Percentiles rank a stretch among this genome's conserved stretches.
phyloP scores from a whole-genome alignment of 2,888 invertebrate genomes.

The Parelbella ahira region DNA sequence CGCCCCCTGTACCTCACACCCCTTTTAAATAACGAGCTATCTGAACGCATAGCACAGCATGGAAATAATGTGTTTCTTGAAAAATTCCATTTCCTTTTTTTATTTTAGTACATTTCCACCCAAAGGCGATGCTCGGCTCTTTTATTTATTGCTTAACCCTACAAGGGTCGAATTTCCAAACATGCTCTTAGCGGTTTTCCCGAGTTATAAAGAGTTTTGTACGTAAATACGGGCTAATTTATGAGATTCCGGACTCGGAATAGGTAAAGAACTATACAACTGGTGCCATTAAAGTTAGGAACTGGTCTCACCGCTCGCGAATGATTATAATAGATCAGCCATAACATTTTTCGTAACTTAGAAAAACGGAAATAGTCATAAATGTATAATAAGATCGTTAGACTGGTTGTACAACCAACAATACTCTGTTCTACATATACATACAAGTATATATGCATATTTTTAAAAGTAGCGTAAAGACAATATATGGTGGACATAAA shows the following conservation, averaged over 20 bases:
- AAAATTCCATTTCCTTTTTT: slow-evolving; percentile 9
- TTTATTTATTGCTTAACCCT: slow-evolving; percentile 22
- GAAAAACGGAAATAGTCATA: not conserved
- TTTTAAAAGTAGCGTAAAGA: too few relatives aligned
- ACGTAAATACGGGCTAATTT: slow-evolving; percentile 25
- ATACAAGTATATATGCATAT: too few relatives aligned
- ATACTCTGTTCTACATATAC: too few relatives aligned
- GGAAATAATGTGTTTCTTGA: too few relatives aligned
- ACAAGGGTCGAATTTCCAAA: slow-evolving; percentile 23
- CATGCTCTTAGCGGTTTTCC: slow-evolving; percentile 22
- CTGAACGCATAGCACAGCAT: too few relatives aligned
- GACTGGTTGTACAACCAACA: too few relatives aligned
- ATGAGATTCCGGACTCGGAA: slow-evolving; percentile 11
- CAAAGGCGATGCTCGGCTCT: slow-evolving; percentile 6
- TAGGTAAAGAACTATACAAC: slow-evolving; percentile 11
- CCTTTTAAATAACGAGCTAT: too few relatives aligned
- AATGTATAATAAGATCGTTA: not conserved
- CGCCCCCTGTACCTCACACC: too few relatives aligned
- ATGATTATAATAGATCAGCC: not conserved
- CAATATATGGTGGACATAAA: too few relatives aligned
- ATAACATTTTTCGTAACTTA: not conserved
- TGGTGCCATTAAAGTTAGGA: slow-evolving; percentile 7
- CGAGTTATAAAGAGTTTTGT: slow-evolving; percentile 19
- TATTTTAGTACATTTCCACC: slow-evolving; percentile 4
- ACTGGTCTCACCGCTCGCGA: not conserved